Base-by-base conservation (phyloP, 2,113 vertebrate genomes). In the Erinaceus europaeus region DNA sequence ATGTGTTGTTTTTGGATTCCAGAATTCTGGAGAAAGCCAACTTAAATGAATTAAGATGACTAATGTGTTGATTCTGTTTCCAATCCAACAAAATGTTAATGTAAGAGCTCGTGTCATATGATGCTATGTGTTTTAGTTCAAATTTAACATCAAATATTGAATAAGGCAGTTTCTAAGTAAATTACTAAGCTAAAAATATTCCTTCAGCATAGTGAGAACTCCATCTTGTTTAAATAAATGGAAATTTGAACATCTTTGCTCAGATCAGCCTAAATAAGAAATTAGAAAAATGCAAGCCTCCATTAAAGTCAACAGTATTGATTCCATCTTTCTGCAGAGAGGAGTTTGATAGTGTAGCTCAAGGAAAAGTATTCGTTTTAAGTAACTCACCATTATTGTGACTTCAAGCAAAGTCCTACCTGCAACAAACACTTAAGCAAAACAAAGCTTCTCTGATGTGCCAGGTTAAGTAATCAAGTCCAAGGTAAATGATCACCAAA, bases 1-100 rank as follows among this genome's bases (percentile, higher is more conserved):
- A 94, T 13, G n/a, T 97, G 96, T 96, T 97, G 95, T 95, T 97
- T 95, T 97, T 97, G 96, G 97, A 97, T 92, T 20, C 89, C 75
- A 2, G 73, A 92, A 92, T 86, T 81, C 90, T 90, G 48, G 86
- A 92, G 93, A 95, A 94, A 92, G 96, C 95, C 97, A 97, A 97
- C 84, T 64, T 96, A 97, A 97, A 97, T 4, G 48, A 96, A 97
- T 95, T 73, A 94, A 92, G 93, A 95, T 96, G 95, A 97, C 91
- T 96, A 96, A 97, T 94, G 92, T 96, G 86, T 52, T 95, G 84
- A 93, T 93, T 94, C 93, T 96, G 91, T 88, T 96, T 97, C 95
- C 93, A 86, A 79, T 95, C 94, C 95, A 96, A 93, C 67, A 84
- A 95, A 95, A 94, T 90, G 92, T 95, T 92, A 94, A 96, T 94